Base-by-base conservation (phyloP, 1,140 invertebrate species). In the Hestina assimilis region DNA sequence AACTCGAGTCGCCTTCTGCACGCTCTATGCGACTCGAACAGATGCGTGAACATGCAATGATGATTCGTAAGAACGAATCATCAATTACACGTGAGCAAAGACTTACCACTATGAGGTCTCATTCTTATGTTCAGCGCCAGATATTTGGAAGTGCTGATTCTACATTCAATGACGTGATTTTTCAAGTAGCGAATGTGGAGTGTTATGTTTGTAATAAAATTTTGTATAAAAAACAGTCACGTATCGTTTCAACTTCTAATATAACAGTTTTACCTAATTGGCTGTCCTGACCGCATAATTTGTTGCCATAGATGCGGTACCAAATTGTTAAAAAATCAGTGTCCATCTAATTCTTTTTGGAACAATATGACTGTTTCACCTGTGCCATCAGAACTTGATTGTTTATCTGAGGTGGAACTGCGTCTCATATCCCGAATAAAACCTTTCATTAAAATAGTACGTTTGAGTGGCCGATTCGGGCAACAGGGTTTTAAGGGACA, bases 161-260 rank as follows among this genome's bases (percentile, higher is more conserved):
- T n/a, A n/a, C n/a, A n/a, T n/a, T n/a, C n/a, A n/a, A n/a, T n/a
- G n/a, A n/a, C n/a, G n/a, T n/a, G n/a, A 23, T 21, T 57, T 53
- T 31, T 53, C 43, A 52, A 61, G 35, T 24, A 45, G 14, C 19
- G n/a, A 20, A 48, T 48, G 50, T 51, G 58, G 54, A 41, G 43
- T 38, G 12, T 12, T n/a, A 4, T 51, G 12, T 15, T 64, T 40
- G 23, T 23, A 28, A 4, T 2, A 28, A 28, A 28, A 5, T 9
- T 8, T 9, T 5, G n/a, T 28, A 28, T 9, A 4, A 28, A 28
- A 28, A 28, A 5, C 26, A 28, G n/a, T 3, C 2, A 5, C 3
- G 8, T 5, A 28, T 8, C n/a, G n/a, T 28, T n/a, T n/a, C n/a
- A 4, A 28, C 3, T 28, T 4, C 8, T 28, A 28, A 9, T 9